phyloP scores from a whole-genome alignment of 2,797 vertebrate genomes.

The Brachyalestes nurse region DNA sequence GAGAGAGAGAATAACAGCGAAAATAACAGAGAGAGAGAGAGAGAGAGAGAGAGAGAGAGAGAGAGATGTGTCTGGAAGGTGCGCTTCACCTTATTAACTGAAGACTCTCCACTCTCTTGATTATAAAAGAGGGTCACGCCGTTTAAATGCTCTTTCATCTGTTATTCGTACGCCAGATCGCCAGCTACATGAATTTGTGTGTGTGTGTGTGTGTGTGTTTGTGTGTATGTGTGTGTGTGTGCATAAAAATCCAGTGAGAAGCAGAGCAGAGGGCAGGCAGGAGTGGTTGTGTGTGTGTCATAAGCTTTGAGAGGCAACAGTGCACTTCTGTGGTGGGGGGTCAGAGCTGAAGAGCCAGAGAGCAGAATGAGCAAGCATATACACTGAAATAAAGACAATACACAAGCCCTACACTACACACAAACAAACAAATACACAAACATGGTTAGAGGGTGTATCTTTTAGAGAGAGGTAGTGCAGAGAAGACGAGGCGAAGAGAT shows the following conservation, averaged over 20 bases:
- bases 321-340: background rate
- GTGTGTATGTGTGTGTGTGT: background rate
- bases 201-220: background rate
- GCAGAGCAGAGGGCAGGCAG: background rate
- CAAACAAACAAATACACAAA: background rate
- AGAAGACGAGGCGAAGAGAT: too few relatives aligned
- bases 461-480: too few relatives aligned
- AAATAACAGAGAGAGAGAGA: background rate
- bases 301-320: conserved; percentile 29
- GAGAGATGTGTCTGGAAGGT: background rate
- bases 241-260: background rate
- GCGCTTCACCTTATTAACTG: conserved; percentile 12
- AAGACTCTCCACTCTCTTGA: conserved; percentile 1
- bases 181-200: conserved; percentile 17
- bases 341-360: background rate
- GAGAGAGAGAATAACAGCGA: background rate
- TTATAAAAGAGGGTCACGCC: conserved; percentile 3
- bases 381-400: background rate
- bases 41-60: background rate
- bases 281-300: conserved; percentile 6
- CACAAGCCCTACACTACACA: background rate
- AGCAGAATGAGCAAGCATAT: background rate
- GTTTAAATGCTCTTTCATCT: conserved; percentile 26
- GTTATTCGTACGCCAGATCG: conserved; percentile 18
- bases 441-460: background rate